phyloP scores from a whole-genome alignment of 2,797 vertebrate genomes.

The Sebastes melanostomus region DNA sequence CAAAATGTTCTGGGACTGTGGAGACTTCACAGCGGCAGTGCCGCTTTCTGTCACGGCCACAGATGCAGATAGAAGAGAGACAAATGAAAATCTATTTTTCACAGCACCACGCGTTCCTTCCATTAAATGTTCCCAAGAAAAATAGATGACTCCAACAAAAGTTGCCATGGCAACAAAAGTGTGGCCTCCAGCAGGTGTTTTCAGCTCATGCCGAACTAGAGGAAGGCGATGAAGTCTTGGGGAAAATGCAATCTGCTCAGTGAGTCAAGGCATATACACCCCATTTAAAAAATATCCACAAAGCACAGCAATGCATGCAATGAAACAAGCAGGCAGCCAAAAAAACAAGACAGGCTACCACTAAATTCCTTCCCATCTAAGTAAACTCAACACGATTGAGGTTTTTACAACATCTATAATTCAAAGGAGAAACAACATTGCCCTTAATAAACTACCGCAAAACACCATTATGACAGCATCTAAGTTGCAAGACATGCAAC shows the following conservation, averaged over 20 bases:
- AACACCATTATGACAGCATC: background rate
- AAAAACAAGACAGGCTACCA: background rate
- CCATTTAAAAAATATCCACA: background rate
- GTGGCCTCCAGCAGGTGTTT: slow-evolving; percentile 66
- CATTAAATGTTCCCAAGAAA: slow-evolving; percentile 55
- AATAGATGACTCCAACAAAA: slow-evolving; percentile 56
- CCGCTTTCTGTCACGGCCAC: slow-evolving; percentile 14
- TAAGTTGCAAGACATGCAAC: background rate
- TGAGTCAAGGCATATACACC: background rate
- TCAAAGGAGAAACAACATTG: background rate
- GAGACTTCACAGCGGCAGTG: slow-evolving; percentile 5
- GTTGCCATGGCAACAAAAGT: slow-evolving; percentile 68
- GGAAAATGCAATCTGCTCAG: background rate
- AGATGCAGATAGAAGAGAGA: slow-evolving; percentile 39
- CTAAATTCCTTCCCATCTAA: background rate
- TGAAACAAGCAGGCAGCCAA: background rate
- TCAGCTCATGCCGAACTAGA: slow-evolving; percentile 18
- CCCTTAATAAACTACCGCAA: background rate
- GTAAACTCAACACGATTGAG: background rate
- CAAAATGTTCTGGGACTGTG: background rate
- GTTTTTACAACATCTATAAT: background rate
- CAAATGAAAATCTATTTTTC: slow-evolving; percentile 54
- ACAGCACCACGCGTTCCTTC: slow-evolving; percentile 26
- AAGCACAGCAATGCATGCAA: background rate
- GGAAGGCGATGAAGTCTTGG: background rate